A percentile compares a stretch with the other conserved stretches of the same genome.
Conservation (phyloP, 2,113 vertebrate genomes). For the Cygnus atratus region DNA sequence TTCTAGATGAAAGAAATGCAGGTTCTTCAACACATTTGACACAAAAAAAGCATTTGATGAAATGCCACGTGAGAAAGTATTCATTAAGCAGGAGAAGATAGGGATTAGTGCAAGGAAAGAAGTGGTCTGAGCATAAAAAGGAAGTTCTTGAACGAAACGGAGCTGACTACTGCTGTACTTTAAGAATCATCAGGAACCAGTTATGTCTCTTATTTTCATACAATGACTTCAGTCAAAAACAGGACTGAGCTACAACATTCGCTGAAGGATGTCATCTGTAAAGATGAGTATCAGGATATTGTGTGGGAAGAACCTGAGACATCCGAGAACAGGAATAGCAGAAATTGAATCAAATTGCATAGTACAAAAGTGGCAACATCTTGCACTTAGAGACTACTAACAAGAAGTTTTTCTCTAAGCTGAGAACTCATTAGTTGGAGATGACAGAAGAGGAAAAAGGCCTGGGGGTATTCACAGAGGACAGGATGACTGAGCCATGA, state of each 20-base stretch:
- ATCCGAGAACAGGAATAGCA: not conserved
- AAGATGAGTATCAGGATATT: conserved; percentile 3
- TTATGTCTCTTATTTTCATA: not conserved
- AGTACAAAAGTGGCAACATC: not conserved
- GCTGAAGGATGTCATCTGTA: not conserved
- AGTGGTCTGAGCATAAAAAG: not conserved
- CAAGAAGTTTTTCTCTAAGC: not conserved
- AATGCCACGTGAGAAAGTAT: not conserved
- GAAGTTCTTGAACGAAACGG: not conserved
- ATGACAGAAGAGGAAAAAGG: conserved; percentile 3
- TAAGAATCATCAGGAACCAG: not conserved
- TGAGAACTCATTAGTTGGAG: conserved; percentile 25
- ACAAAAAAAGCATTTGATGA: not conserved
- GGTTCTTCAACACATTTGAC: not conserved
- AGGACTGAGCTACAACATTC: not conserved
- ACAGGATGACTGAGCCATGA: not conserved
- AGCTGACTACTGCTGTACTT: not conserved
- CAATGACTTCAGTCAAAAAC: not conserved
- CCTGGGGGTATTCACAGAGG: not conserved
- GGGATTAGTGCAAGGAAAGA: not conserved
- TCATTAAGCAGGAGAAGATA: not conserved
- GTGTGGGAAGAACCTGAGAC: not conserved
- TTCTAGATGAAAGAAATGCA: not conserved
- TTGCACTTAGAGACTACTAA: not conserved
- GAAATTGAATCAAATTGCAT: conserved; percentile 8